A percentile compares a stretch with the other conserved stretches of the same genome.
Conservation (phyloP, 2,113 vertebrate genomes). For the Takifugu flavidus region DNA sequence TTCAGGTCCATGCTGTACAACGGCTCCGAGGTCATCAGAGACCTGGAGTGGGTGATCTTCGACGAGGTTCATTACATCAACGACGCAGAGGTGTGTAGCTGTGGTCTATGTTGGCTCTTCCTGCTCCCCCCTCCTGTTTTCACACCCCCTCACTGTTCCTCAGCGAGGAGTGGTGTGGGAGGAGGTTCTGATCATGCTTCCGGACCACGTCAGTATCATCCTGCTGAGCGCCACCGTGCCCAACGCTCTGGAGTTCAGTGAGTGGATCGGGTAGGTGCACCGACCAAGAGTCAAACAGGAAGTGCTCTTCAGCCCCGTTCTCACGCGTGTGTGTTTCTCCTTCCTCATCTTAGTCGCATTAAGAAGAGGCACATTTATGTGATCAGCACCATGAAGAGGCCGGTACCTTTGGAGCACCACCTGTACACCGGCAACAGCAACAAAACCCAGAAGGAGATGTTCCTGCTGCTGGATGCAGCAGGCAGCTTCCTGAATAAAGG, state of each 20-base stretch:
- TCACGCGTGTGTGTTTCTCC: neutral
- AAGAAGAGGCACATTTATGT: conserved; percentile 87
- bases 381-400: conserved; percentile 86
- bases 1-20: conserved; percentile 91
- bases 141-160: neutral
- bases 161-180: conserved; percentile 94
- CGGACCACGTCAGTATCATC: conserved; percentile 89
- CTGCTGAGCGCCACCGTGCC: conserved; percentile 90
- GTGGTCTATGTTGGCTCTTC: neutral
- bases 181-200: conserved; percentile 92
- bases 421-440: conserved; percentile 91
- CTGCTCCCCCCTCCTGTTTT: neutral
- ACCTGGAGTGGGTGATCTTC: conserved; percentile 94
- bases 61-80: conserved; percentile 95
- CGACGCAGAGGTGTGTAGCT: conserved; percentile 79
- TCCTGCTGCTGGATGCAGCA: conserved; percentile 80
- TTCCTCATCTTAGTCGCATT: conserved; percentile 73
- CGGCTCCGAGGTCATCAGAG: conserved; percentile 88
- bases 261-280: conserved; percentile 86
- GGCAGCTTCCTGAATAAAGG: conserved; percentile 87
- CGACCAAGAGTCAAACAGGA: neutral
- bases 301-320: neutral
- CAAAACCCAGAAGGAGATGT: conserved; percentile 88
- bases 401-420: conserved; percentile 86
- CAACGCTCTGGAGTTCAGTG: conserved; percentile 89